Percentiles rank a stretch among this genome's conserved stretches.
These are phyloP conservation scores for Xiphophorus hellerii DNA, from an alignment of 2,113 vertebrate genomes.

Conservation along the genomic window DNA sequence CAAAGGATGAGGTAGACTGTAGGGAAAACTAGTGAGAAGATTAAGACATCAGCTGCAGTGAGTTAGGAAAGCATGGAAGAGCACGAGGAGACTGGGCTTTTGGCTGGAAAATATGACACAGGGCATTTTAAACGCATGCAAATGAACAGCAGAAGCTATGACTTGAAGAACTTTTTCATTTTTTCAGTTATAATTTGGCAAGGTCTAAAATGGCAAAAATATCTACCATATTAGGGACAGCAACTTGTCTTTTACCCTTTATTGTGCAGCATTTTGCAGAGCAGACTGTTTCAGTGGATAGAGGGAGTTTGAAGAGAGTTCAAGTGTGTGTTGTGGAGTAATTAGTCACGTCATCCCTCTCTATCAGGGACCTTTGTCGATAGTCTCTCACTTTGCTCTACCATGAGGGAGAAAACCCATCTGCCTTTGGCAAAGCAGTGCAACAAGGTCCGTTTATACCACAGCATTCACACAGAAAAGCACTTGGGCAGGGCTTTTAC, in stretches of 20 bases:
- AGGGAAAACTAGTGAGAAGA: conserved; percentile 28
- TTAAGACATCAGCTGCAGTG: conserved; percentile 44
- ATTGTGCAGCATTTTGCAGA: neutral
- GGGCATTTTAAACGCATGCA: neutral
- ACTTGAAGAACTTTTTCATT: neutral
- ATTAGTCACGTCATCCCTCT: neutral
- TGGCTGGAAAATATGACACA: neutral
- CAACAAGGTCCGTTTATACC: neutral
- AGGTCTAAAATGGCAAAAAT: neutral
- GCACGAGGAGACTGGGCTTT: neutral
- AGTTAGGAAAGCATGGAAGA: conserved; percentile 12
- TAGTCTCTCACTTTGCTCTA: neutral
- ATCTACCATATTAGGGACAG: neutral
- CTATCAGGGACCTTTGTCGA: neutral
- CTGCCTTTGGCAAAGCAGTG: neutral
- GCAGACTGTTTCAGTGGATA: neutral
- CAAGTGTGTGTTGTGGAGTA: neutral
- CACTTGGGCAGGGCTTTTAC: neutral
- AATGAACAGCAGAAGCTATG: neutral
- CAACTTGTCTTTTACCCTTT: neutral
- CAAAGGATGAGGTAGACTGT: conserved; percentile 42
- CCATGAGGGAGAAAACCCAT: neutral
- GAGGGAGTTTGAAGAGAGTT: too few species aligned
- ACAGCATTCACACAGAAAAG: neutral
- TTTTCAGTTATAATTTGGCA: neutral